phyloP scores from a whole-genome alignment of 1,140 invertebrate species.

The Papilio dardanus region DNA sequence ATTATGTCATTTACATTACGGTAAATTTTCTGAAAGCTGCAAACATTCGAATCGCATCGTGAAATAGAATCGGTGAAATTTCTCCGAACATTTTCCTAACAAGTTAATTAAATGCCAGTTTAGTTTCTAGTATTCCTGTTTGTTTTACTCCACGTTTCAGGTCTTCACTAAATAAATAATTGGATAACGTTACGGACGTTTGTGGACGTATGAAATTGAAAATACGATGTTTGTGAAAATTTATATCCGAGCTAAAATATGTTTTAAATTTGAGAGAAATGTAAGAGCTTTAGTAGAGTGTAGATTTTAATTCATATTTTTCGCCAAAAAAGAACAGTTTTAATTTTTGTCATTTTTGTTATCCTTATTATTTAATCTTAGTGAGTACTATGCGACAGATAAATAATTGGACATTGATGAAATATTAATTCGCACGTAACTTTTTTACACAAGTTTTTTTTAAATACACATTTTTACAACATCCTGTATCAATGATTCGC shows the following conservation, averaged over 20 bases:
- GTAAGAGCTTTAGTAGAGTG: not conserved
- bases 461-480: not conserved
- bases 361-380: not conserved
- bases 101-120: slow-evolving; percentile 64
- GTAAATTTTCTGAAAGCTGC: slow-evolving; percentile 5
- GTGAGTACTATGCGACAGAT: not conserved
- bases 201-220: slow-evolving; percentile 17
- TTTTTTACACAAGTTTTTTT: too few species aligned
- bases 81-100: slow-evolving; percentile 43
- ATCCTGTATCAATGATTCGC: slow-evolving; percentile 8
- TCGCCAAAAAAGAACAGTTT: not conserved
- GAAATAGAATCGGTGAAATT: slow-evolving; percentile 44
- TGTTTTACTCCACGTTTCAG: slow-evolving; percentile 29
- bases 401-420: too few species aligned
- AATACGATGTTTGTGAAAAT: slow-evolving; percentile 32
- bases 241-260: slow-evolving; percentile 11
- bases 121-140: slow-evolving; percentile 43
- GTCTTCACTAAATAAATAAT: slow-evolving; percentile 56
- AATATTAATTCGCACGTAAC: not conserved
- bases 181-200: slow-evolving; percentile 48
- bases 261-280: not conserved
- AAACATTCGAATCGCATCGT: slow-evolving; percentile 5
- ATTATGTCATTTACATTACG: not conserved
- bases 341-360: not conserved
- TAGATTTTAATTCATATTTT: not conserved